Evolutionary conservation across 2,888 invertebrate genomes (phyloP).

Genomic region (Drosophila dives): DNA sequence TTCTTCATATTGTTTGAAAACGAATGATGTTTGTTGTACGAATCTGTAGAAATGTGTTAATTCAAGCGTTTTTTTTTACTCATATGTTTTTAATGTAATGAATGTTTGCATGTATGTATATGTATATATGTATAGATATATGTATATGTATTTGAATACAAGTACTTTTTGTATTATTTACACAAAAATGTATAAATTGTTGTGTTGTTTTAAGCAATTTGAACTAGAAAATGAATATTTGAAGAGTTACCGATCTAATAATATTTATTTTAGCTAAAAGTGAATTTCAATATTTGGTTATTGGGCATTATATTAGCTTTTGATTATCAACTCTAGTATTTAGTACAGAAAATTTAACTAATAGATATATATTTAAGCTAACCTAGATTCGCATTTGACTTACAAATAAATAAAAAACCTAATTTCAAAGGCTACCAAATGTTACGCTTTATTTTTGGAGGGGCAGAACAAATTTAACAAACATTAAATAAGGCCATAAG

Average conservation of each 20-base stretch:
- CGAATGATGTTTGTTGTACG: slow-evolving; percentile 42
- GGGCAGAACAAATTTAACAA: slow-evolving; percentile 66
- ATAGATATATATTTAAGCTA: slow-evolving; percentile 61
- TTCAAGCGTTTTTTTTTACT: slow-evolving; percentile 29
- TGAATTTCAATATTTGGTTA: slow-evolving; percentile 32
- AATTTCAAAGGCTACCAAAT: slow-evolving; percentile 64
- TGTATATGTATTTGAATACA: slow-evolving; percentile 20
- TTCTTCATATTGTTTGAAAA: slow-evolving; percentile 37
- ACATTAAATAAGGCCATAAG: slow-evolving; percentile 69
- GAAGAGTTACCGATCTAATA: slow-evolving; percentile 37
- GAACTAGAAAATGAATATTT: slow-evolving; percentile 50
- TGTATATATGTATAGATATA: slow-evolving; percentile 11
- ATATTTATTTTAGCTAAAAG: slow-evolving; percentile 61
- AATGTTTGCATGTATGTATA: background rate
- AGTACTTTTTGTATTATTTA: slow-evolving; percentile 48
- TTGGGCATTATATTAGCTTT: slow-evolving; percentile 39
- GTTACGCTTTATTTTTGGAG: slow-evolving; percentile 29
- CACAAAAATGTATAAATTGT: slow-evolving; percentile 58
- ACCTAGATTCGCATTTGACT: slow-evolving; percentile 56
- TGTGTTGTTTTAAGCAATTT: slow-evolving; percentile 47
- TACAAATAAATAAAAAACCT: slow-evolving; percentile 63
- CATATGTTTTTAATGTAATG: slow-evolving; percentile 6
- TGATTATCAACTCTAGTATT: slow-evolving; percentile 59
- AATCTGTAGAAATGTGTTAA: slow-evolving; percentile 34
- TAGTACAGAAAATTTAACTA: slow-evolving; percentile 59